These are phyloP conservation scores for Scytalopus superciliaris DNA, from an alignment of 2,113 vertebrate species.

Conservation along the genomic window DNA sequence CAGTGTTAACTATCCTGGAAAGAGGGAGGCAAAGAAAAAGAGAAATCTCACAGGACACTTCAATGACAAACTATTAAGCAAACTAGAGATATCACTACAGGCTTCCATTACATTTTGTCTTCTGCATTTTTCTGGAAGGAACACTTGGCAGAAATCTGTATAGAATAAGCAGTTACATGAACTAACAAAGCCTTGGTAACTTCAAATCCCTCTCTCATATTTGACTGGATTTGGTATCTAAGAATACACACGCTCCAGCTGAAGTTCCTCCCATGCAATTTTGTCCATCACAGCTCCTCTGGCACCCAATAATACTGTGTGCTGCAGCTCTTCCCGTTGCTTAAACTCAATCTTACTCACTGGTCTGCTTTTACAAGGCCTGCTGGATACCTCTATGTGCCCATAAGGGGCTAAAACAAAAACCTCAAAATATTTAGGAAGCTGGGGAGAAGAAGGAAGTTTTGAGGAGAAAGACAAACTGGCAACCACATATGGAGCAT, in stretches of 20 bases:
- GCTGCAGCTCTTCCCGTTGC: neutral
- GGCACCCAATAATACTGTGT: neutral
- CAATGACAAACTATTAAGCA: neutral
- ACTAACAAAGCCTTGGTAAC: neutral
- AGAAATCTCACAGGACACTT: neutral
- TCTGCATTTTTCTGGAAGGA: neutral
- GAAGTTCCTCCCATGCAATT: neutral
- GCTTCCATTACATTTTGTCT: neutral
- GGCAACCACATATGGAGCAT: neutral
- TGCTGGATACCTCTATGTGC: neutral
- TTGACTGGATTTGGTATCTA: neutral
- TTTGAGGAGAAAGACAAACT: neutral
- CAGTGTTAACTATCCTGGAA: neutral
- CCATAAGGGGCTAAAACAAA: neutral
- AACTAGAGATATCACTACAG: neutral
- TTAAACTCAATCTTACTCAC: neutral
- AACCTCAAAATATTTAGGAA: neutral
- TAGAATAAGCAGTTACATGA: neutral
- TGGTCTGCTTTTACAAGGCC: neutral
- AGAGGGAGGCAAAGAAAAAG: rapidly evolving
- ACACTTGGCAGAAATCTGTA: neutral
- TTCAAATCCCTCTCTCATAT: neutral
- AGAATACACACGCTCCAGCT: neutral
- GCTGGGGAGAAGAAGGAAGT: neutral
- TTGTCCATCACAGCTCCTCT: neutral